Base-by-base conservation (phyloP, 2,888 invertebrate genomes). In the Oxycera nigricornis region DNA sequence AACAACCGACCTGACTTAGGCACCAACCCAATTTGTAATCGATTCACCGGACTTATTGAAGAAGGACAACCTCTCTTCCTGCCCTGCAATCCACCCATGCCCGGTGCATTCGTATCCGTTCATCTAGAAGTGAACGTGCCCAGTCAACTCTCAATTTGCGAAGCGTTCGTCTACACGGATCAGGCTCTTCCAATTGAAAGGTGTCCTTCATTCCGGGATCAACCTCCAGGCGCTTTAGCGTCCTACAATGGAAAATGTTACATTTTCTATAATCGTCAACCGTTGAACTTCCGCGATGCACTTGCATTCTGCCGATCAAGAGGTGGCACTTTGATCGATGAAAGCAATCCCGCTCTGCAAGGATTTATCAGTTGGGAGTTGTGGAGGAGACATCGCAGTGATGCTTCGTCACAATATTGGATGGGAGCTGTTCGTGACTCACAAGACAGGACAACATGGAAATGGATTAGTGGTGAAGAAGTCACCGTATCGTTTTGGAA, bases 171-270 rank as follows among this genome's bases (percentile, higher is more conserved):
- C 17, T 96, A 96, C 82, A 96, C 96, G 0, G 96, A 96, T 85
- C 93, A 92, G 85, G 95, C 95, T 0, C 83, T 95, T 76, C 95
- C 95, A 0, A 95, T 96, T 74, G 96, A 96, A 84, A 88, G 96
- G 68, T 96, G 96, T 82, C 96, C 96, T 0, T 94, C 95, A 79
- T 96, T 96, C 87, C 86, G 96, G 24, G 96, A 96, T 81, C 96
- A 96, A 83, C 96, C 96, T 0, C 95, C 95, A 0, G 96, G 96
- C 24, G 94, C 94, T 74, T 92, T 95, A 0, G 95, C 96, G 0
- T 96, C 96, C 0, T 96, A 96, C 87, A 96, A 96, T 81, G 96
- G 96, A 76, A 96, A 96, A 86, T 96, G 96, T 82, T 96, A 96
- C 85, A 94, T 95, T 76, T 96, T 96, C 87, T 95, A 96, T 86